Evolutionary conservation across 2,888 invertebrate species (phyloP).

Genomic region (Pyrochroa serraticornis): DNA sequence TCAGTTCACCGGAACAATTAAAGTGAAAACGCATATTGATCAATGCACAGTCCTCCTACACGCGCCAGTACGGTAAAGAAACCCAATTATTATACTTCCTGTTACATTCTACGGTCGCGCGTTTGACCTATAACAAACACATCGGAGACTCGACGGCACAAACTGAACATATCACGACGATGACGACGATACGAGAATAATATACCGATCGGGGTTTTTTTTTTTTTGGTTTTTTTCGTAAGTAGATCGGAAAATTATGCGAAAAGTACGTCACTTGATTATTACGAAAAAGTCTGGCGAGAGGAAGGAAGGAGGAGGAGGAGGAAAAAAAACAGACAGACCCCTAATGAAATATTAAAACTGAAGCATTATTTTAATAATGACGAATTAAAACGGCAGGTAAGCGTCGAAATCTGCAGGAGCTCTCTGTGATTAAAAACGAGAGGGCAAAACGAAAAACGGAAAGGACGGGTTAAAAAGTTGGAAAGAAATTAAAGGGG

Average conservation of each 20-base stretch:
- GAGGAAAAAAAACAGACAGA: background rate
- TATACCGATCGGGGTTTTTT: background rate
- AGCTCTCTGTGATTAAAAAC: constrained; percentile 51
- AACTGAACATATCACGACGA: background rate
- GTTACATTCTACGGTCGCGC: background rate
- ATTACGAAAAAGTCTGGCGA: background rate
- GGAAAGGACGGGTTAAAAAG: constrained; percentile 38
- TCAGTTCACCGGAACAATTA: constrained; percentile 35
- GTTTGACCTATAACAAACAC: too few species aligned
- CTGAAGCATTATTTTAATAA: constrained; percentile 60
- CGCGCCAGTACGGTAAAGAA: constrained; percentile 28
- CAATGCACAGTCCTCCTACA: constrained; percentile 18
- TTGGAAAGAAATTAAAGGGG: constrained; percentile 40
- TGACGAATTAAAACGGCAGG: constrained; percentile 59
- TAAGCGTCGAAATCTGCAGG: constrained; percentile 52
- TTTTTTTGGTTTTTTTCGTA: background rate
- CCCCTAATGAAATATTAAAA: constrained; percentile 60
- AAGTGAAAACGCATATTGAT: constrained; percentile 42
- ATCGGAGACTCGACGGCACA: background rate
- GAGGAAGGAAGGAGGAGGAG: too few species aligned
- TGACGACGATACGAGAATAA: background rate
- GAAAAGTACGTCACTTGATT: background rate
- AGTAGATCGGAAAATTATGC: too few species aligned
- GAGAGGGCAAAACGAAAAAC: constrained; percentile 42
- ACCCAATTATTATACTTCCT: constrained; percentile 44